These are phyloP conservation scores for Malurus elegans DNA, from an alignment of 2,113 vertebrate genomes.

Conservation along the genomic window DNA sequence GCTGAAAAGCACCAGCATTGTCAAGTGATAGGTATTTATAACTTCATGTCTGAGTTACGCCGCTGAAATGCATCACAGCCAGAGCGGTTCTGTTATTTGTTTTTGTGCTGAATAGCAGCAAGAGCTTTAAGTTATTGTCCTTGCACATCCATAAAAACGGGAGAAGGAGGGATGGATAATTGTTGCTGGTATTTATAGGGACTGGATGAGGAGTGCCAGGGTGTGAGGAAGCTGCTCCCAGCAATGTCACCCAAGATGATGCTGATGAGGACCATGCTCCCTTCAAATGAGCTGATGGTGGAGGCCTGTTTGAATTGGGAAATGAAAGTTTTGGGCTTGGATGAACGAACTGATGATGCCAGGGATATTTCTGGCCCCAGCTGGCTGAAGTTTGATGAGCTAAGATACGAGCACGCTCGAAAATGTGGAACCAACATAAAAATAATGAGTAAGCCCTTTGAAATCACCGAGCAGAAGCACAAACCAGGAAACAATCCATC, in stretches of 20 bases:
- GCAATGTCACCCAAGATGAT: neutral
- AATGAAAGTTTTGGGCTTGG: conserved; percentile 25
- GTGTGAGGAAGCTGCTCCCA: neutral
- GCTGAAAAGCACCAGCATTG: conserved; percentile 46
- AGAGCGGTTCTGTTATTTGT: conserved; percentile 64
- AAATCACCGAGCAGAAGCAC: conserved; percentile 5
- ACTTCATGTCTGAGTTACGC: conserved; percentile 67
- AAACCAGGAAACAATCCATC: conserved; percentile 16
- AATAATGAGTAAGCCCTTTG: conserved; percentile 38
- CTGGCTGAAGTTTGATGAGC: conserved; percentile 46
- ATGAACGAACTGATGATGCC: conserved; percentile 22
- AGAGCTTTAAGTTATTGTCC: conserved; percentile 66
- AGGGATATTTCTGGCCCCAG: conserved; percentile 42
- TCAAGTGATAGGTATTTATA: conserved; percentile 76
- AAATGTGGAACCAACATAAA: conserved; percentile 43
- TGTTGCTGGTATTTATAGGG: conserved; percentile 58
- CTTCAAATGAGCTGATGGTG: neutral
- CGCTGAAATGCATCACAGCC: conserved; percentile 58
- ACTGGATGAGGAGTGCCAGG: neutral
- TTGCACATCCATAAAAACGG: conserved; percentile 16
- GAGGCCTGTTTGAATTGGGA: conserved; percentile 1
- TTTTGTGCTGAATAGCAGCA: conserved; percentile 72
- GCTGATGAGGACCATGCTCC: neutral
- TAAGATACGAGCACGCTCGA: neutral
- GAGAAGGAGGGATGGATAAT: conserved; percentile 48